phyloP scores from a whole-genome alignment of 2,888 invertebrate genomes.

The Lydus trimaculatus region DNA sequence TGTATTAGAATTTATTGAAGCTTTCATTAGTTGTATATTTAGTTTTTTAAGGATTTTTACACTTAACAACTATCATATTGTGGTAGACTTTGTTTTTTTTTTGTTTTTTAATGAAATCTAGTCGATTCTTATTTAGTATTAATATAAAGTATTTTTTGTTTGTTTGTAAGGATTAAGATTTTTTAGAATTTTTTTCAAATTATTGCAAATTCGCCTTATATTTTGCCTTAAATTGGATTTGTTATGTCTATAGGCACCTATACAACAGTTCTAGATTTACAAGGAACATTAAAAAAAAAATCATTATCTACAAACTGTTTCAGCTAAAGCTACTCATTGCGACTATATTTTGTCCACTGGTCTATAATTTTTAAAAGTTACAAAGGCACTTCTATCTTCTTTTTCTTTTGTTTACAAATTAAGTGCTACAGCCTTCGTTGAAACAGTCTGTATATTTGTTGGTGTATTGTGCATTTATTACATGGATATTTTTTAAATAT shows the following conservation, averaged over 20 bases:
- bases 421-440: no score
- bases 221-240: slow-evolving; percentile 29
- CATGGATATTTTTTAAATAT: slow-evolving; percentile 17
- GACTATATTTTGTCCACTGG: no score
- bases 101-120: neutral
- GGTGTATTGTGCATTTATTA: neutral
- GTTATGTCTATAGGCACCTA: slow-evolving; percentile 4
- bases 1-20: slow-evolving; percentile 12
- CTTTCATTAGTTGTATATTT: slow-evolving; percentile 7
- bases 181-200: slow-evolving; percentile 14
- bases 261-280: neutral
- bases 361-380: no score
- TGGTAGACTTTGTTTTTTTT: slow-evolving; percentile 10
- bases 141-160: neutral
- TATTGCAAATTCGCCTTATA: slow-evolving; percentile 26
- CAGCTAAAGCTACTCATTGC: no score
- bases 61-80: slow-evolving; percentile 12
- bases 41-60: slow-evolving; percentile 19
- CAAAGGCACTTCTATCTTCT: no score
- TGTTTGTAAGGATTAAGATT: neutral
- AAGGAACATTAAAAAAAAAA: neutral
- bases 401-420: no score
- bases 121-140: slow-evolving; percentile 6
- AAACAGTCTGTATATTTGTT: no score
- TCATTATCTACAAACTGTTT: no score